Percentiles rank a stretch among this genome's conserved stretches.
Conservation (phyloP, 1,140 invertebrate species). For the Bactericera cockerelli region DNA sequence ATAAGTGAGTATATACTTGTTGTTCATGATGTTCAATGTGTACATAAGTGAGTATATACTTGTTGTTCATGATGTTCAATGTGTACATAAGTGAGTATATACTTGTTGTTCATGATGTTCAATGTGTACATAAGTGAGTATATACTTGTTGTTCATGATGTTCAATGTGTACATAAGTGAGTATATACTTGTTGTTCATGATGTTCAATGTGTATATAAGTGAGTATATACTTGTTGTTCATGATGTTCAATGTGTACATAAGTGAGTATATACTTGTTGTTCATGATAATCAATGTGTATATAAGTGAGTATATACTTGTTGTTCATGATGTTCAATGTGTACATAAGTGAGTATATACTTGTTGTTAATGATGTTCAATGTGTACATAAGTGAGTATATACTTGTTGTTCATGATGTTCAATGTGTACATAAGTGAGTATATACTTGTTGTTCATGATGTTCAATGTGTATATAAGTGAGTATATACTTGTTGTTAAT, state of each 20-base stretch:
- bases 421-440: constrained; percentile 81
- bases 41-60: constrained; percentile 87
- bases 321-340: constrained; percentile 86
- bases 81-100: constrained; percentile 83
- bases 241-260: constrained; percentile 87
- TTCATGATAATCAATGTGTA: constrained; percentile 88
- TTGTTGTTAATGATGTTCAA: constrained; percentile 90
- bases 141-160: constrained; percentile 84
- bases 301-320: constrained; percentile 81
- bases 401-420: constrained; percentile 90
- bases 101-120: constrained; percentile 86
- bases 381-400: constrained; percentile 80
- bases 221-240: no score
- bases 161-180: constrained; percentile 86
- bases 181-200: no score
- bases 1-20: constrained; percentile 86
- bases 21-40: constrained; percentile 83
- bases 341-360: constrained; percentile 83
- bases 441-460: no score
- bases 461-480: constrained; percentile 85
- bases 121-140: constrained; percentile 84
- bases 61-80: constrained; percentile 87
- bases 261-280: no score
- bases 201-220: constrained; percentile 85
- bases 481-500: no score